Evolutionary conservation across 2,888 invertebrate genomes (phyloP).

Genomic region (Villa cingulata): DNA sequence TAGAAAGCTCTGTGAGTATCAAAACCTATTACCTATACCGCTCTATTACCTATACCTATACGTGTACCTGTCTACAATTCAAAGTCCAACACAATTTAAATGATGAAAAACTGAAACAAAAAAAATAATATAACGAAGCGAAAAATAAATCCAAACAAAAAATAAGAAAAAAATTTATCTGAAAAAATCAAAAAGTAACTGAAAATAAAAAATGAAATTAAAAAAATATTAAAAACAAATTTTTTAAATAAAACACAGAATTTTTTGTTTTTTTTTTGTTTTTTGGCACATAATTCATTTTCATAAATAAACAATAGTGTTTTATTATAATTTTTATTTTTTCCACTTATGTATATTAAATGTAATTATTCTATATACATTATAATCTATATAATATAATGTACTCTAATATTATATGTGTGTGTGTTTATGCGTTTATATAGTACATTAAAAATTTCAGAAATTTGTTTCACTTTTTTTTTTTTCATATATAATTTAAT

Average conservation of each 20-base stretch:
- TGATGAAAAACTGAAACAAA: neutral
- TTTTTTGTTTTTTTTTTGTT: neutral
- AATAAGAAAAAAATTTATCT: neutral
- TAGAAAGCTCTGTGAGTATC: no score
- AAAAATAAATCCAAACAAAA: neutral
- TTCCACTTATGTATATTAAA: neutral
- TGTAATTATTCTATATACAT: no score
- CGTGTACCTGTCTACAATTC: no score
- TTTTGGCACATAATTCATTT: conserved; percentile 8
- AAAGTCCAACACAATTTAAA: no score
- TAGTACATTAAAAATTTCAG: no score
- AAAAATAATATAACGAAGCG: neutral
- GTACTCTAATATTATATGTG: no score
- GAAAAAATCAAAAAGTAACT: neutral
- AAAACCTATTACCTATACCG: no score
- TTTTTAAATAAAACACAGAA: neutral
- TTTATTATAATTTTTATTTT: conserved; percentile 1
- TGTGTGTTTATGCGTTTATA: no score
- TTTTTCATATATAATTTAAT: no score
- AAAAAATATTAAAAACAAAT: conserved; percentile 4
- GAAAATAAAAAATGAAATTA: neutral
- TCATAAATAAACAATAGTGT: conserved; percentile 11
- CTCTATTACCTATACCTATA: no score
- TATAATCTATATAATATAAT: no score
- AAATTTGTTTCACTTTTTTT: no score